Percentiles rank a stretch among this genome's conserved stretches.
These are phyloP conservation scores for Stichopus chloronotus DNA, from an alignment of 35 echinoderm and acorn worm species.

Conservation along the genomic window DNA sequence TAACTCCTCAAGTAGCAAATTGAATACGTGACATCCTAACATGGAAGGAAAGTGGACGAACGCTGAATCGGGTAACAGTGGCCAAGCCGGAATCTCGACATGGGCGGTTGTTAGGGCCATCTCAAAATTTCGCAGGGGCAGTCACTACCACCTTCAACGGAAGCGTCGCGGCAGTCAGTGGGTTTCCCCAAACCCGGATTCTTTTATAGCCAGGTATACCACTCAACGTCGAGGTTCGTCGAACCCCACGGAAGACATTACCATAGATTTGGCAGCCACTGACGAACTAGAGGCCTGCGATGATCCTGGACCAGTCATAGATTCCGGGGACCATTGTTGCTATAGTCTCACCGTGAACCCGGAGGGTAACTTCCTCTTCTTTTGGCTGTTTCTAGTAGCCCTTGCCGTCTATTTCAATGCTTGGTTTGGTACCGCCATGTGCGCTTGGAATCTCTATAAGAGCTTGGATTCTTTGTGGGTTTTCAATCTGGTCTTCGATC, in stretches of 20 bases:
- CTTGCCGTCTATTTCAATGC: slow-evolving; percentile 78
- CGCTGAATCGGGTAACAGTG: too few relatives aligned
- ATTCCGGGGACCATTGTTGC: too few relatives aligned
- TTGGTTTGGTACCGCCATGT: slow-evolving; percentile 73
- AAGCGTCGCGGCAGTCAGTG: slow-evolving; percentile 8
- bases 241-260: background rate
- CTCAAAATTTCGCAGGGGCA: slow-evolving; percentile 1
- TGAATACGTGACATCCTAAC: too few relatives aligned
- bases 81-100: background rate
- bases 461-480: slow-evolving; percentile 45
- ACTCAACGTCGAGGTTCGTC: slow-evolving; percentile 12
- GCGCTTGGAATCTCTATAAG: slow-evolving; percentile 72
- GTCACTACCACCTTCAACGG: background rate
- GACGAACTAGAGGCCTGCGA: too few relatives aligned
- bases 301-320: too few relatives aligned
- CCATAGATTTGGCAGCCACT: background rate
- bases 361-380: slow-evolving; percentile 74
- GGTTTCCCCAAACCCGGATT: slow-evolving; percentile 11
- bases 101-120: slow-evolving; percentile 30
- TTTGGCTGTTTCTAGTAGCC: slow-evolving; percentile 80
- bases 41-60: too few relatives aligned
- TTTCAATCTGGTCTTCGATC: slow-evolving; percentile 78
- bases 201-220: slow-evolving; percentile 34
- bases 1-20: too few relatives aligned
- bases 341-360: slow-evolving; percentile 35